Evolutionary conservation across 2,888 invertebrate genomes (phyloP).

Genomic region (Nomada hirtipes): DNA sequence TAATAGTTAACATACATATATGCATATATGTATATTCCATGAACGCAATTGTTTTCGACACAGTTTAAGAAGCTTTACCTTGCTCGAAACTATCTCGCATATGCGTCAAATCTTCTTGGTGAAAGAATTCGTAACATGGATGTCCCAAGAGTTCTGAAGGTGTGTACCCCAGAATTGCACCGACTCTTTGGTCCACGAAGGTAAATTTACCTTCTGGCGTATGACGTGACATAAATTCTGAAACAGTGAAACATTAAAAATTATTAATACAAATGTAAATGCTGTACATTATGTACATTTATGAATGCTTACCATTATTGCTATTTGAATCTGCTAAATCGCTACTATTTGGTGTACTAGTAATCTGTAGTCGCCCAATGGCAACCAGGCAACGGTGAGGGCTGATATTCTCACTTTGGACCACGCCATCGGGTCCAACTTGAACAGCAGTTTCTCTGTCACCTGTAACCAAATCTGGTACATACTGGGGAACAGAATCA

Average conservation of each 20-base stretch:
- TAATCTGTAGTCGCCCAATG: constrained; percentile 98
- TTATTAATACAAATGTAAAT: neutral
- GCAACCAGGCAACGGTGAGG: constrained; percentile 99
- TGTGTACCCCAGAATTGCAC: constrained; percentile 96
- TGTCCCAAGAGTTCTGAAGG: constrained; percentile 98
- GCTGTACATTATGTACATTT: no score
- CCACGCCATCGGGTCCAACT: constrained; percentile 84
- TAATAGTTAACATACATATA: constrained; percentile 23
- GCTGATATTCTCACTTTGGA: constrained; percentile 91
- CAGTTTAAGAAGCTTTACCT: constrained; percentile 85
- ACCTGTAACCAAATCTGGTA: constrained; percentile 86
- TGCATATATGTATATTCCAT: neutral
- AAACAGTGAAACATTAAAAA: constrained; percentile 64
- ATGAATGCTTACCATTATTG: constrained; percentile 85
- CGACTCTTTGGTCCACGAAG: constrained; percentile 98
- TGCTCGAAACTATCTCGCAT: constrained; percentile 99
- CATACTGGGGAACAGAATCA: constrained; percentile 84
- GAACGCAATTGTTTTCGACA: neutral
- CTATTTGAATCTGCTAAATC: constrained; percentile 95
- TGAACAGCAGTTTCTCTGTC: constrained; percentile 88
- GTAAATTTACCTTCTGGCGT: constrained; percentile 99
- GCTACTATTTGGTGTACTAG: constrained; percentile 96
- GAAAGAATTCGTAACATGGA: constrained; percentile 98
- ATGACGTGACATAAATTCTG: constrained; percentile 98
- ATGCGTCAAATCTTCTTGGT: constrained; percentile 98